Evolutionary conservation across 2,797 vertebrate genomes (phyloP).

Genomic region (Pseudochaenichthys georgianus): DNA sequence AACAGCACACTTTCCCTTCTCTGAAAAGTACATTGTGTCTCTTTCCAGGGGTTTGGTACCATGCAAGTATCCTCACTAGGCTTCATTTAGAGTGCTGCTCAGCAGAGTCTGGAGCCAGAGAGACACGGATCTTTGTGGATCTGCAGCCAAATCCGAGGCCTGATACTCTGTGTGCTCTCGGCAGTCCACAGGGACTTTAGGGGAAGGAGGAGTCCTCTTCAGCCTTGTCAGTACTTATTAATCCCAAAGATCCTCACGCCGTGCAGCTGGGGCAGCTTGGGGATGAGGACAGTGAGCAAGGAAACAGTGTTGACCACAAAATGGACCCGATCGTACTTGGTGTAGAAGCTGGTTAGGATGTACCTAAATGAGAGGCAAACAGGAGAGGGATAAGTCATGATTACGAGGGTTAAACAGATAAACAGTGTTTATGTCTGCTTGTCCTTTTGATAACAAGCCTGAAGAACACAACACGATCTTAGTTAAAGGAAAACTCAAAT

Average conservation of each 20-base stretch:
- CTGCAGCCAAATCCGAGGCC: conserved; percentile 56
- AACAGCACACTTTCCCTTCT: conserved; percentile 44
- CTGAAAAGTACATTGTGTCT: conserved; percentile 32
- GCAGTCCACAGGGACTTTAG: conserved; percentile 48
- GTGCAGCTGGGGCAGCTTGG: conserved; percentile 97
- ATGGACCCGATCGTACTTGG: conserved; percentile 94
- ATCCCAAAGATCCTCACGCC: conserved; percentile 97
- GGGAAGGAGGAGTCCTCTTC: conserved; percentile 59
- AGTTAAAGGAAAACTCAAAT: not conserved
- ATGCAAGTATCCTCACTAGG: conserved; percentile 60
- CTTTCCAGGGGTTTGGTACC: conserved; percentile 56
- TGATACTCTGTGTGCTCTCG: conserved; percentile 44
- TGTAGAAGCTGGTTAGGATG: conserved; percentile 99
- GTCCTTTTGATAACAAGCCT: not conserved
- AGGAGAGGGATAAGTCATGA: not conserved
- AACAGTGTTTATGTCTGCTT: not conserved
- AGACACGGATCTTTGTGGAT: conserved; percentile 49
- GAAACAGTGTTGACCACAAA: conserved; percentile 97
- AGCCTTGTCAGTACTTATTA: conserved; percentile 93
- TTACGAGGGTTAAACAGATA: not conserved
- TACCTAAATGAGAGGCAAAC: conserved; percentile 84
- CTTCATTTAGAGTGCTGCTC: conserved; percentile 57
- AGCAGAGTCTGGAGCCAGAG: conserved; percentile 44
- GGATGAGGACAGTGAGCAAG: conserved; percentile 92
- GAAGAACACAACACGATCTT: not conserved